phyloP scores from a whole-genome alignment of 2,888 invertebrate species.

The Chymomyza caudatula region DNA sequence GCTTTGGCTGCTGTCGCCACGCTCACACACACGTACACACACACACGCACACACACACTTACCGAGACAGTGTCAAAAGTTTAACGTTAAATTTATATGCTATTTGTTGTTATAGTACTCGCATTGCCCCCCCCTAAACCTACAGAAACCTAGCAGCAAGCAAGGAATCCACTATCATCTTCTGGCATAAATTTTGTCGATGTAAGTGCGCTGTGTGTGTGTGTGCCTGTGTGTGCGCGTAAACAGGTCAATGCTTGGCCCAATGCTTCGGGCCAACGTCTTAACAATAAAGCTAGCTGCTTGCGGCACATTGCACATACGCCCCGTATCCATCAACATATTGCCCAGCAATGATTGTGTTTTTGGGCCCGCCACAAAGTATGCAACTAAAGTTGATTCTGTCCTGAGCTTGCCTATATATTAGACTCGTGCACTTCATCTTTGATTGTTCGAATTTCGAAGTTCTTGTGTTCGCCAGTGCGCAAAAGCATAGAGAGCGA shows the following conservation, averaged over 20 bases:
- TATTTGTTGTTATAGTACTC: conserved; percentile 35
- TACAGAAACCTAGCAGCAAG: conserved; percentile 6
- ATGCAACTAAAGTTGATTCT: conserved; percentile 57
- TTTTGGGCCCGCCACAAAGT: conserved; percentile 51
- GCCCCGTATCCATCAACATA: conserved; percentile 30
- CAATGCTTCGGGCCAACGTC: conserved; percentile 37
- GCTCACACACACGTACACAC: not conserved
- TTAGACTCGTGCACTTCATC: conserved; percentile 22
- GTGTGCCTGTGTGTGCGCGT: conserved; percentile 22
- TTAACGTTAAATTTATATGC: conserved; percentile 63
- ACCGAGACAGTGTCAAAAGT: conserved; percentile 63
- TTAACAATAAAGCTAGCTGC: conserved; percentile 30
- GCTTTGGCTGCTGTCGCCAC: conserved; percentile 29
- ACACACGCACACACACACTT: not conserved
- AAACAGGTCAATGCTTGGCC: conserved; percentile 65
- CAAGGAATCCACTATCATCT: conserved; percentile 26
- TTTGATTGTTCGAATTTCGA: conserved; percentile 25
- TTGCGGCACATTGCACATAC: conserved; percentile 31
- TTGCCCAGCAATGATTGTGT: conserved; percentile 9
- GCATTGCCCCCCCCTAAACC: not conserved
- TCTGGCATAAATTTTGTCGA: conserved; percentile 40
- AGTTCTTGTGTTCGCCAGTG: conserved; percentile 24
- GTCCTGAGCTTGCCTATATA: conserved; percentile 52
- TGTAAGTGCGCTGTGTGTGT: conserved; percentile 10
- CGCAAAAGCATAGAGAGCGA: conserved; percentile 24